Percentiles rank a stretch among this genome's conserved stretches.
phyloP scores from a whole-genome alignment of 2,888 invertebrate species.

The Argyra leucocephala region DNA sequence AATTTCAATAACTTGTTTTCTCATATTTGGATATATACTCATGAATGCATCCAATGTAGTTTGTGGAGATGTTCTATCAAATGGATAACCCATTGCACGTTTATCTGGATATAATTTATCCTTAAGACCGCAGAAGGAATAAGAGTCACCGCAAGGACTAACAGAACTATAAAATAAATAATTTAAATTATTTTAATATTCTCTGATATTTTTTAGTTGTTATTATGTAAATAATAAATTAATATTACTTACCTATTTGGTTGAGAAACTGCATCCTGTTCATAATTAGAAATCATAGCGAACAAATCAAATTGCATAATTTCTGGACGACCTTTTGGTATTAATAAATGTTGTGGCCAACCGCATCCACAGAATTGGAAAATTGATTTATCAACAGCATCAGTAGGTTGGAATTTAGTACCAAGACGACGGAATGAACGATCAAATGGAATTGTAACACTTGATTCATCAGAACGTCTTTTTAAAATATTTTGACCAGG shows the following conservation, averaged over 20 bases:
- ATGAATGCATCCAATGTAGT: constrained; percentile 54
- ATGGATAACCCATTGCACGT: constrained; percentile 56
- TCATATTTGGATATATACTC: constrained; percentile 60
- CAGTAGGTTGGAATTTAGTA: constrained; percentile 44
- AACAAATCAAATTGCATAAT: constrained; percentile 63
- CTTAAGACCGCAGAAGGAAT: constrained; percentile 60
- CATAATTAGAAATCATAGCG: constrained; percentile 67
- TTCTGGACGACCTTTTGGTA: constrained; percentile 59
- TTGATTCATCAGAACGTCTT: constrained; percentile 59
- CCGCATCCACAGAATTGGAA: constrained; percentile 83
- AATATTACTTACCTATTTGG: constrained; percentile 20
- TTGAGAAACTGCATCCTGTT: constrained; percentile 47
- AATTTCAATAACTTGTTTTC: constrained; percentile 53
- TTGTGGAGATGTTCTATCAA: constrained; percentile 42
- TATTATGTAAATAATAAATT: no score
- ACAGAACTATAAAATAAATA: constrained; percentile 25
- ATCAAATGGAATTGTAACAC: constrained; percentile 74
- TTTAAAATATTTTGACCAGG: constrained; percentile 58
- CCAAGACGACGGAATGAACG: constrained; percentile 66
- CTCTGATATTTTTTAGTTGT: background rate
- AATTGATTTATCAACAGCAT: constrained; percentile 43
- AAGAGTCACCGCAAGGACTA: constrained; percentile 51
- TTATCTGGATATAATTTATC: constrained; percentile 59
- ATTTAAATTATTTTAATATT: constrained; percentile 6
- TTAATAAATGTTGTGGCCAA: constrained; percentile 74